A percentile compares a stretch with the other conserved stretches of the same genome.
phyloP scores from a whole-genome alignment of 2,113 vertebrate species.

The Ictidomys tridecemlineatus region DNA sequence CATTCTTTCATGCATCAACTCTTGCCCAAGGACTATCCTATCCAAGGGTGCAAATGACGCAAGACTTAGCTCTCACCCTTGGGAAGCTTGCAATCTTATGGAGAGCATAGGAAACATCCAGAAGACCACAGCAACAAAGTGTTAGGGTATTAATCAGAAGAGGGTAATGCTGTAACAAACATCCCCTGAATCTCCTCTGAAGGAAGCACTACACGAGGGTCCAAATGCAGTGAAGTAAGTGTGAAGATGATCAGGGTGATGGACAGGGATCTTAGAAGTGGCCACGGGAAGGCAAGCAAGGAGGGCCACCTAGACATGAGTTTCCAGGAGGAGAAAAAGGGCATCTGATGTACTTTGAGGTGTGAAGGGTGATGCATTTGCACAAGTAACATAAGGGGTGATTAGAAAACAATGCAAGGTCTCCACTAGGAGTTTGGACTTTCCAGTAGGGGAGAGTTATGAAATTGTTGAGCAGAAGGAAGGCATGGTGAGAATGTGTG shows the following conservation, averaged over 20 bases:
- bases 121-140: background rate
- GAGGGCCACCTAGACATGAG: background rate
- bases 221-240: accelerated
- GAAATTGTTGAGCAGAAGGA: background rate
- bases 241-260: background rate
- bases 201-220: background rate
- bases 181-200: background rate
- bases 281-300: background rate
- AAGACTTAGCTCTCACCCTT: background rate
- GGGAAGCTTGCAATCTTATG: background rate
- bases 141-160: no score
- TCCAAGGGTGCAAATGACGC: background rate
- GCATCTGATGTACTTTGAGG: background rate
- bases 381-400: background rate
- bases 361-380: background rate
- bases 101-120: background rate
- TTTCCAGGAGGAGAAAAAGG: background rate
- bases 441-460: no score
- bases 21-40: background rate
- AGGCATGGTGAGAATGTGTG: background rate
- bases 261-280: background rate
- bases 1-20: background rate
- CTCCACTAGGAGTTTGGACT: background rate
- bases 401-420: background rate
- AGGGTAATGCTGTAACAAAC: no score